Evolutionary conservation across 2,797 vertebrate genomes (phyloP).

Genomic region (Paedocypris micromegethes): DNA sequence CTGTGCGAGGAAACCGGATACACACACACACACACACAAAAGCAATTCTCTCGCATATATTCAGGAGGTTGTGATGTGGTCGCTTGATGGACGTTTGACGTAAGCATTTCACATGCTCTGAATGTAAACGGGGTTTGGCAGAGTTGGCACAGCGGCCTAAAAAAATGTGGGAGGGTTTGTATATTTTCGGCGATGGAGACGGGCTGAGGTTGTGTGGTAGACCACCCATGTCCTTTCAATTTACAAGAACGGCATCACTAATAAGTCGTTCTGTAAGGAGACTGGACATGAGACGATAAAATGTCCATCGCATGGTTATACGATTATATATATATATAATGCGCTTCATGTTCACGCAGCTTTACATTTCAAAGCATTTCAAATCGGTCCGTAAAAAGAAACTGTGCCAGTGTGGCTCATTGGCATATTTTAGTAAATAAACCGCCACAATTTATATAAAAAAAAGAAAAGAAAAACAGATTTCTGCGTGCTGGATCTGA

Average conservation of each 20-base stretch:
- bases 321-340: no score
- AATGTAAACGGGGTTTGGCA: slow-evolving; percentile 56
- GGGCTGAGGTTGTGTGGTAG: slow-evolving; percentile 48
- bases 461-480: slow-evolving; percentile 25
- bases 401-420: no score
- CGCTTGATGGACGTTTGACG: slow-evolving; percentile 62
- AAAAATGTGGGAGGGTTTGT: slow-evolving; percentile 50
- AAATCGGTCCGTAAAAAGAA: no score
- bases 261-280: slow-evolving; percentile 64
- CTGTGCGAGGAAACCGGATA: no score
- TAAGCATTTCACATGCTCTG: slow-evolving; percentile 45
- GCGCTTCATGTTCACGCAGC: no score
- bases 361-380: no score
- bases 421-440: no score
- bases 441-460: no score
- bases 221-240: slow-evolving; percentile 64
- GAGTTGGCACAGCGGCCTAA: slow-evolving; percentile 40
- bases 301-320: no score
- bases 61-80: slow-evolving; percentile 48
- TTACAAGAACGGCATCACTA: slow-evolving; percentile 50
- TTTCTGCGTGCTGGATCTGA: slow-evolving; percentile 23
- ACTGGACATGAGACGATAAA: no score
- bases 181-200: slow-evolving; percentile 61
- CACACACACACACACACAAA: slow-evolving; percentile 20
- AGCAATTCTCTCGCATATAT: slow-evolving; percentile 22